Base-by-base conservation (phyloP, 2,888 invertebrate species). In the Megastigmus dorsalis region DNA sequence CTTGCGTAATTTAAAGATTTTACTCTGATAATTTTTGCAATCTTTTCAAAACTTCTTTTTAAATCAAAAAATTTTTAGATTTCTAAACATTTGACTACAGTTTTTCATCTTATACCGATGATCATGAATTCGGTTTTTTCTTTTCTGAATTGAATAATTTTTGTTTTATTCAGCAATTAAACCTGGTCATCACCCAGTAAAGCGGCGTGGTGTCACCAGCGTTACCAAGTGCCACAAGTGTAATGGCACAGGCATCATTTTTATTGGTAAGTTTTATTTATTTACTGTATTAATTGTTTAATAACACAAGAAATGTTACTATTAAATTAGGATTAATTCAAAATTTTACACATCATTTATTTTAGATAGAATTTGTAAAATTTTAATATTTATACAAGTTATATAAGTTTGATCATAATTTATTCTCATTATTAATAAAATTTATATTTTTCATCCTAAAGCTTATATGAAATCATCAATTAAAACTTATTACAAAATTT, bases 171-270 rank as follows among this genome's bases (percentile, higher is more conserved):
- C 67, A 88, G 88, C 84, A 78, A 87, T 86, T 75, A 88, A 88
- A 84, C 89, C 88, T 80, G 89, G 88, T 68, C 88, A 88, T 82
- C 95, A 95, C 90, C 95, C 95, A 74, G 95, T 95, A 36, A 95
- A 95, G 88, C 93, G 94, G 86, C 92, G 95, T 88, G 95, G 94
- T 80, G 90, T 95, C 76, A 94, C 95, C 20, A 93, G 93, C 55
- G 95, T 95, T 62, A 95, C 95, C 23, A 96, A 95, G 85, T 96
- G 95, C 86, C 95, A 95, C 81, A 95, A 95, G 87, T 96, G 95
- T 86, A 96, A 95, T 85, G 95, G 95, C 30, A 95, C 95, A 2
- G 95, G 95, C 54, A 94, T 95, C 65, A 95, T 96, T 80, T 94
- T 94, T 84, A 93, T 94, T 78, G 94, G 94, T 74, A 80, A 84